Base-by-base conservation (phyloP, 2,113 vertebrate genomes). In the Galemys pyrenaicus region DNA sequence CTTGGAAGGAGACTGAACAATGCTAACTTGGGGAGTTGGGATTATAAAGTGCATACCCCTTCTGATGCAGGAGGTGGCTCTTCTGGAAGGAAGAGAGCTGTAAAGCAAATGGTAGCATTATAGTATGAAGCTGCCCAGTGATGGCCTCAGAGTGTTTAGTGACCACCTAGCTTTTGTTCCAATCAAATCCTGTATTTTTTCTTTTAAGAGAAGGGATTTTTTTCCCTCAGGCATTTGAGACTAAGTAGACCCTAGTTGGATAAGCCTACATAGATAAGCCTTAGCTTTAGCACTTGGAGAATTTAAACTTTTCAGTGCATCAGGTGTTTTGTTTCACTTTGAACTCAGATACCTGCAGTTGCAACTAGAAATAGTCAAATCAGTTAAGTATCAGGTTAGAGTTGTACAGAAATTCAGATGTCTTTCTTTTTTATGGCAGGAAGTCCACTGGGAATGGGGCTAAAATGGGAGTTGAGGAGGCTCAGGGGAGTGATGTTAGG, bases 291-390 rank as follows among this genome's bases (percentile, higher is more conserved):
- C 12, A 20, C 41, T 19, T 62, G 73, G 92, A 81, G 81, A 82
- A 85, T 84, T 94, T 87, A 90, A 96, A 90, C 80, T 92, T 75
- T 93, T 87, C 41, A 74, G 67, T 37, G 3, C 68, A 74, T 77
- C 39, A 89, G 93, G 87, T 78, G 91, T n/a, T 88, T 95, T 92
- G 37, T 87, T 91, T 92, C 65, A 24, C 80, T 93, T 92, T 88
- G 81, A 96, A 87, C 46, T 15, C 77, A 89, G 88, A 89, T 56
- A 84, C 80, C 46, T 89, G 83, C 35, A 87, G 71, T 11, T 77
- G 65, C 80, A 90, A 62, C 58, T 64, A 73, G 74, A 91, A 86
- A 70, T 64, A 20, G 12, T 77, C 9, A 78, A 26, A 89, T 83
- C 86, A 62, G 65, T 86, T 60, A 84, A 89, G 51, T 87, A 70